These are phyloP conservation scores for Scleropages formosus DNA, from an alignment of 2,797 vertebrate species.

Conservation along the genomic window DNA sequence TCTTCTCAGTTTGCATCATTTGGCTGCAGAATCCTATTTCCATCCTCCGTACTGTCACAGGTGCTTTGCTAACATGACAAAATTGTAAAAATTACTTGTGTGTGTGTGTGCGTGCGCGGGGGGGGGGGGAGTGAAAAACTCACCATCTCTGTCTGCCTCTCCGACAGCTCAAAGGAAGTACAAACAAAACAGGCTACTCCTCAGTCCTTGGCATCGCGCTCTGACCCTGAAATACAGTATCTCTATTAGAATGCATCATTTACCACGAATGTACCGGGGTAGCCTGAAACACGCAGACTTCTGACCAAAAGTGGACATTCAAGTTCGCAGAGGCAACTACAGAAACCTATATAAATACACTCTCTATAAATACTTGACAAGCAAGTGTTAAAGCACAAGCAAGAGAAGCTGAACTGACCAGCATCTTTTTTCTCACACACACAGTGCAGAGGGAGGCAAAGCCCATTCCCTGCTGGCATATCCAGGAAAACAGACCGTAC, in stretches of 20 bases:
- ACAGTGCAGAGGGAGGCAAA: no score
- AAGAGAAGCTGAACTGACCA: no score
- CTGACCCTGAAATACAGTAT: background rate
- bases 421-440: no score
- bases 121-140: constrained; percentile 15
- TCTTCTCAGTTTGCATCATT: background rate
- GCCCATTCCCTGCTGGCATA: no score
- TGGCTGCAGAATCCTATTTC: constrained; percentile 18
- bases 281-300: no score
- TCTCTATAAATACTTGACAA: no score
- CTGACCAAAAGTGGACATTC: no score
- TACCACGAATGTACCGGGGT: no score
- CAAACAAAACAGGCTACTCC: background rate
- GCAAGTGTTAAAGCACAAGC: no score
- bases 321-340: no score
- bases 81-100: background rate
- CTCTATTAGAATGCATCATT: no score
- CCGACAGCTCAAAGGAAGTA: background rate
- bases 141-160: background rate
- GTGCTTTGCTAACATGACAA: background rate
- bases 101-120: constrained; percentile 15
- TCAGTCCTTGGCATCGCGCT: background rate
- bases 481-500: background rate
- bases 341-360: no score
- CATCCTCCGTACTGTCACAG: constrained; percentile 18